Percentiles rank a stretch among this genome's conserved stretches.
These are phyloP conservation scores for Sibirionetta formosa DNA, from an alignment of 2,797 vertebrate species.

Conservation along the genomic window DNA sequence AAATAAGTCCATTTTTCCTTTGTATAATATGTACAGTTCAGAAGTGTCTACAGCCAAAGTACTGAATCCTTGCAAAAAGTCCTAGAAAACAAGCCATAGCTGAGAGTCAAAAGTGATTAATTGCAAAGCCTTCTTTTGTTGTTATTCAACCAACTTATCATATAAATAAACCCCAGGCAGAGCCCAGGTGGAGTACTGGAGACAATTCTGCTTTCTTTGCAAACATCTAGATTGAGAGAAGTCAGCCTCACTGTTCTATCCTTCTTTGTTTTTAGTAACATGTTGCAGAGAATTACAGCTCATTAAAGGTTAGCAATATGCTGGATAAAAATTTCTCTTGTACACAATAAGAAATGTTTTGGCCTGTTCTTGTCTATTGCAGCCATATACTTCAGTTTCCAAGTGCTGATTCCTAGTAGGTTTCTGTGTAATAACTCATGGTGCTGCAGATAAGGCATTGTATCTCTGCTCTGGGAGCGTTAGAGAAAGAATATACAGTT, in stretches of 20 bases:
- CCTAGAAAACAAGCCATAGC: background rate
- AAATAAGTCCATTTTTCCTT: background rate
- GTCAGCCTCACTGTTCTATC: background rate
- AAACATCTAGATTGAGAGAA: background rate
- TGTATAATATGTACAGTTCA: background rate
- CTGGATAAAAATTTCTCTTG: background rate
- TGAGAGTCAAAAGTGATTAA: background rate
- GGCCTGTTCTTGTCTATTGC: background rate
- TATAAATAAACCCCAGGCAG: background rate
- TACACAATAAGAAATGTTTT: background rate
- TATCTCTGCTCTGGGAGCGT: background rate
- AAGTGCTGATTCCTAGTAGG: background rate
- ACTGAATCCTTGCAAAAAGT: background rate
- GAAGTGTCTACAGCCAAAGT: background rate
- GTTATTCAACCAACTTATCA: background rate
- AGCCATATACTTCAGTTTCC: background rate
- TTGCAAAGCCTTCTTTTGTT: background rate
- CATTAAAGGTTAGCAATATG: background rate
- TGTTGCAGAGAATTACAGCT: background rate
- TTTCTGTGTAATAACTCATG: background rate
- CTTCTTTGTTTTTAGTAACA: background rate
- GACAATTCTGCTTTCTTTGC: background rate
- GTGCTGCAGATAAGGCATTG: slow-evolving; percentile 21
- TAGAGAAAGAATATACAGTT: slow-evolving; percentile 17
- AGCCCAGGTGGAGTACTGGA: background rate